These are phyloP conservation scores for Habrosyne pyritoides DNA, from an alignment of 2,888 invertebrate genomes.

Conservation along the genomic window DNA sequence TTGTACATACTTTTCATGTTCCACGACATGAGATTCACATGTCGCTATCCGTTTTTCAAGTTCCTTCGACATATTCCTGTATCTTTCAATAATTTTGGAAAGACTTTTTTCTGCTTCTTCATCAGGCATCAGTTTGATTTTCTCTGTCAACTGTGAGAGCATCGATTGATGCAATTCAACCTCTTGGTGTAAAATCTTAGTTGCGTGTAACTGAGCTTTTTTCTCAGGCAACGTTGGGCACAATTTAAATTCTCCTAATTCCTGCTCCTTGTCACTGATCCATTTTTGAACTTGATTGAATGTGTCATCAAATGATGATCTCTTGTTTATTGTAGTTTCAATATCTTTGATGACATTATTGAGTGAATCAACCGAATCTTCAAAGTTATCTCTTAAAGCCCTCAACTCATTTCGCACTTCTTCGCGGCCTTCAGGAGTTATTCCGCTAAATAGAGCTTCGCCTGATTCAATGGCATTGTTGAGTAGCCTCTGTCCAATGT, in stretches of 20 bases:
- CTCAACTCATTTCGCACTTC: constrained; percentile 91
- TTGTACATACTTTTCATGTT: constrained; percentile 93
- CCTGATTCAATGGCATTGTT: constrained; percentile 93
- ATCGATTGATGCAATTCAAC: constrained; percentile 93
- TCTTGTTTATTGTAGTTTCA: constrained; percentile 94
- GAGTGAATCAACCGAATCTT: constrained; percentile 92
- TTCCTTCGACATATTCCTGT: constrained; percentile 86
- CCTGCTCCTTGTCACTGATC: constrained; percentile 91
- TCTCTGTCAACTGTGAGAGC: constrained; percentile 91
- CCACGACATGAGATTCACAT: constrained; percentile 88
- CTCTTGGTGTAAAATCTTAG: constrained; percentile 92
- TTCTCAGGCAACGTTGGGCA: constrained; percentile 94
- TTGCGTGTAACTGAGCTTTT: constrained; percentile 92
- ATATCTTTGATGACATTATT: constrained; percentile 93
- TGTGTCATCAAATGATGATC: constrained; percentile 96
- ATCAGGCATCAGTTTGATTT: constrained; percentile 90
- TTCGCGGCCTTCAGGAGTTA: constrained; percentile 94
- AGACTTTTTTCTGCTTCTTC: constrained; percentile 90
- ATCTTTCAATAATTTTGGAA: constrained; percentile 88
- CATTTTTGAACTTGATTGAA: constrained; percentile 94
- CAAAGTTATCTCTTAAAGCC: constrained; percentile 91
- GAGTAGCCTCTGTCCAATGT: constrained; percentile 90
- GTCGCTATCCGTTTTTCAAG: constrained; percentile 86
- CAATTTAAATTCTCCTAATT: constrained; percentile 87
- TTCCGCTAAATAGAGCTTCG: constrained; percentile 93